These are phyloP conservation scores for Sycobia sp. DNA, from an alignment of 1,140 invertebrate genomes.

Conservation along the genomic window DNA sequence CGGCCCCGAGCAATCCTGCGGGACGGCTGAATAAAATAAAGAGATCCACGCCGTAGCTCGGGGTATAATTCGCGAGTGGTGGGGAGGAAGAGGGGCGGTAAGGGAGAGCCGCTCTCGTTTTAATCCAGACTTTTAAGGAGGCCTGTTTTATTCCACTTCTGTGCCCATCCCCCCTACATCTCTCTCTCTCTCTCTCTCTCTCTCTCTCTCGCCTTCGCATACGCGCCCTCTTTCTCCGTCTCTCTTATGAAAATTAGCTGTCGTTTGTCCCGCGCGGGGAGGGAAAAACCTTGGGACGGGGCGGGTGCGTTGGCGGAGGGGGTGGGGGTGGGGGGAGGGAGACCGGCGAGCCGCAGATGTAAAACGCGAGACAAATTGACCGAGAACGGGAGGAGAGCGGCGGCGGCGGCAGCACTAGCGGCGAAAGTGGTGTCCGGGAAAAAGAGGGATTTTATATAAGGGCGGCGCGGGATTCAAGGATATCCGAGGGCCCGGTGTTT, in stretches of 20 bases:
- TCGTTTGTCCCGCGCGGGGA: slow-evolving; percentile 49
- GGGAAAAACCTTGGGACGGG: no score
- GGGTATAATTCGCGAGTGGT: slow-evolving; percentile 31
- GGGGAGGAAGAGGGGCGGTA: neutral
- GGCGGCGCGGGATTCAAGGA: no score
- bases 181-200: no score
- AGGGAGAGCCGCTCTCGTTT: slow-evolving; percentile 43
- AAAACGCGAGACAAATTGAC: slow-evolving; percentile 26
- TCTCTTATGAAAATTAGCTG: slow-evolving; percentile 55
- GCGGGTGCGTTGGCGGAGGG: no score
- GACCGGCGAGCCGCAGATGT: neutral
- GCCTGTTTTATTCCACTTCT: slow-evolving; percentile 12
- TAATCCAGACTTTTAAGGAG: slow-evolving; percentile 55
- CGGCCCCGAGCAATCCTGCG: slow-evolving; percentile 26
- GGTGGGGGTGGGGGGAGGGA: neutral
- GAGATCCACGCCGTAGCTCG: slow-evolving; percentile 31
- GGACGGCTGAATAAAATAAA: slow-evolving; percentile 48
- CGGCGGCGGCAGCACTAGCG: no score
- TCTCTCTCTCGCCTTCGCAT: no score
- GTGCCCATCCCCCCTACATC: no score
- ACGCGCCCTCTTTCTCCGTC: neutral
- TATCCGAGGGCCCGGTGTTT: no score
- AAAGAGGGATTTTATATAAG: no score
- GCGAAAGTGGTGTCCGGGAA: no score
- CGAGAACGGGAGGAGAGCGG: neutral